Conservation (phyloP, 2,888 invertebrate species). For the Sinotaia quadrata region DNA sequence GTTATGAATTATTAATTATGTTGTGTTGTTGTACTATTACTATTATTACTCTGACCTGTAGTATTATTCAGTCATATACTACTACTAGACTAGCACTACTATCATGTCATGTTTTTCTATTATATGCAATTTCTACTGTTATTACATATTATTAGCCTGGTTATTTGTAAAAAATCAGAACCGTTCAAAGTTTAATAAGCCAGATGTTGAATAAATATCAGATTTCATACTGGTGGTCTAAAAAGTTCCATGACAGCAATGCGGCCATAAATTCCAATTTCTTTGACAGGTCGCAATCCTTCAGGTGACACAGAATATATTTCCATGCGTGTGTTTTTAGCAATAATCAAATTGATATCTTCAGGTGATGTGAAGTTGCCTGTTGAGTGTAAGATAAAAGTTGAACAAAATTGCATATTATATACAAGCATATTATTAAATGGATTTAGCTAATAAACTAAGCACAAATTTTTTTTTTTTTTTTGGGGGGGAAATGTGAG, state of each 20-base stretch:
- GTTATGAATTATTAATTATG: too few species aligned
- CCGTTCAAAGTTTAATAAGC: too few species aligned
- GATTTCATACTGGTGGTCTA: slow-evolving; percentile 82
- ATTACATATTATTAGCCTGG: background rate
- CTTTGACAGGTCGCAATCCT: slow-evolving; percentile 93
- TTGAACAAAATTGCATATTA: background rate
- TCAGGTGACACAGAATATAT: slow-evolving; percentile 97
- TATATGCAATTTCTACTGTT: background rate
- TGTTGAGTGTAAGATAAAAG: slow-evolving; percentile 68
- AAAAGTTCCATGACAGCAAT: slow-evolving; percentile 96
- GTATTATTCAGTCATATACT: background rate
- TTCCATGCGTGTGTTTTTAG: slow-evolving; percentile 94
- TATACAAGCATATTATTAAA: too few species aligned
- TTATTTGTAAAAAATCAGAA: background rate
- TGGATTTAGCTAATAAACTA: too few species aligned
- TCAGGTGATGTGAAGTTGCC: slow-evolving; percentile 96
- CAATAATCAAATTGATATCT: slow-evolving; percentile 94
- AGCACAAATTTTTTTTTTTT: too few species aligned
- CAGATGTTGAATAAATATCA: too few species aligned
- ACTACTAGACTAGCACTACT: background rate
- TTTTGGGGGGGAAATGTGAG: too few species aligned
- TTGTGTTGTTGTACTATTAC: too few species aligned
- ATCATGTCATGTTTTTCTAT: background rate
- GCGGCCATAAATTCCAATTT: slow-evolving; percentile 92
- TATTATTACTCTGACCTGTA: too few species aligned